Evolutionary conservation across 2,888 invertebrate genomes (phyloP).

Genomic region (Drosophila barbarae): DNA sequence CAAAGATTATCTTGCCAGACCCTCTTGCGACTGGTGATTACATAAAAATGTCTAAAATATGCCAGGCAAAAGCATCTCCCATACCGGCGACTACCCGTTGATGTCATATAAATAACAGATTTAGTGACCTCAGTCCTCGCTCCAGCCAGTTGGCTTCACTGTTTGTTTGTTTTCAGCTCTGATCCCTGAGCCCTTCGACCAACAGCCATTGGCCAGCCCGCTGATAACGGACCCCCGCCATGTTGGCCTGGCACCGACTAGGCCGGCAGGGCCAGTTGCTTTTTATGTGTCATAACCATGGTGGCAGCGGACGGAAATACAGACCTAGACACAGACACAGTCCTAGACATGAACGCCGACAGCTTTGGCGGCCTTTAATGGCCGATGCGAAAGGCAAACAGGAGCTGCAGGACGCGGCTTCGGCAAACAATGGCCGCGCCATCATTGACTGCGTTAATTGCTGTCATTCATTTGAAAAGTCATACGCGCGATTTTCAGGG

Average conservation of each 20-base stretch:
- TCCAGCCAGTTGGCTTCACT: constrained; percentile 14
- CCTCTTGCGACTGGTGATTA: not conserved
- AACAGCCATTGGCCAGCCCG: constrained; percentile 9
- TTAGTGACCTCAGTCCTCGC: constrained; percentile 59
- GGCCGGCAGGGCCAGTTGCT: constrained; percentile 32
- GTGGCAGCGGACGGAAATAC: constrained; percentile 6
- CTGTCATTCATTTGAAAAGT: constrained; percentile 74
- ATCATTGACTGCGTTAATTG: constrained; percentile 73
- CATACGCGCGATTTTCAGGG: constrained; percentile 60
- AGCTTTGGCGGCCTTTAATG: constrained; percentile 58
- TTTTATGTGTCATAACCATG: constrained; percentile 65
- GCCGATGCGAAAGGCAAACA: constrained; percentile 39
- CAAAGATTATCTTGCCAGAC: constrained; percentile 1
- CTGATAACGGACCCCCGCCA: constrained; percentile 39
- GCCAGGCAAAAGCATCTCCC: constrained; percentile 35
- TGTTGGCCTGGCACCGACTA: constrained; percentile 43
- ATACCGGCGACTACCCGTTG: constrained; percentile 52
- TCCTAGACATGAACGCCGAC: constrained; percentile 11
- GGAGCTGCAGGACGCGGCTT: constrained; percentile 13
- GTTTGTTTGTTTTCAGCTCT: constrained; percentile 62
- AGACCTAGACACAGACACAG: constrained; percentile 3
- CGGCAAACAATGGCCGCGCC: constrained; percentile 60
- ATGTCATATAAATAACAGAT: constrained; percentile 70
- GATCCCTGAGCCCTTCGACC: constrained; percentile 33
- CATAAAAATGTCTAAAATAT: constrained; percentile 45